Base-by-base conservation (phyloP, 2,797 vertebrate genomes). In the Lepus oiostolus region DNA sequence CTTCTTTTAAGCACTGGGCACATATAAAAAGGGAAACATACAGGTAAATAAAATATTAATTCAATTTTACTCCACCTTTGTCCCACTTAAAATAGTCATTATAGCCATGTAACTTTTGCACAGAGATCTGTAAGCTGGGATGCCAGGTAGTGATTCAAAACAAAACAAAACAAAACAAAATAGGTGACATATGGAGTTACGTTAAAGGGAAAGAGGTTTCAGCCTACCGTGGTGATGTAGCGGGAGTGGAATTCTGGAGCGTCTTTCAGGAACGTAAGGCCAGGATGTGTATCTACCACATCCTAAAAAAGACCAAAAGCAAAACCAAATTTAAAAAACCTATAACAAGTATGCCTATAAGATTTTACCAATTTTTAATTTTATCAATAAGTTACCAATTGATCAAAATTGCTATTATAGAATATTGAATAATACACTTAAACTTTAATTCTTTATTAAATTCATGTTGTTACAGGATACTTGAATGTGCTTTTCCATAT, bases 231-330 rank as follows among this genome's bases (percentile, higher is more conserved):
- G 2, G 99, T 99, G 95, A 99, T 99, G 85, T 99, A 99, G 76
- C 99, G 99, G 89, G 99, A 99, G 98, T 99, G 99, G 98, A 99
- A 99, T 98, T 99, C 99, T 0, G 99, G 99, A 82, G 99, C 99
- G 89, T 99, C 99, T 98, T 99, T 99, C 95, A 99, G 98, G 98
- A 99, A 99, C 4, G 99, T 99, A 97, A 99, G 98, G 24, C 99
- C 99, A 92, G 99, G 99, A 94, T 99, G 99, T 1, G 99, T 99
- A 97, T 99, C 99, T 95, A 99, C 99, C 24, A 99, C 99, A 98
- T 99, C 99, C 99, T 99, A 90, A 97, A 98, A 97, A 80, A 97
- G 0, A 97, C 91, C 76, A 87, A 79, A 96, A 96, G 54, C 58
- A 28, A 95, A 96, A 95, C 54, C 92, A 35, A 94, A 94, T 96